These are phyloP conservation scores for Chelidonichthys spinosus DNA, from an alignment of 2,797 vertebrate species.

Conservation along the genomic window DNA sequence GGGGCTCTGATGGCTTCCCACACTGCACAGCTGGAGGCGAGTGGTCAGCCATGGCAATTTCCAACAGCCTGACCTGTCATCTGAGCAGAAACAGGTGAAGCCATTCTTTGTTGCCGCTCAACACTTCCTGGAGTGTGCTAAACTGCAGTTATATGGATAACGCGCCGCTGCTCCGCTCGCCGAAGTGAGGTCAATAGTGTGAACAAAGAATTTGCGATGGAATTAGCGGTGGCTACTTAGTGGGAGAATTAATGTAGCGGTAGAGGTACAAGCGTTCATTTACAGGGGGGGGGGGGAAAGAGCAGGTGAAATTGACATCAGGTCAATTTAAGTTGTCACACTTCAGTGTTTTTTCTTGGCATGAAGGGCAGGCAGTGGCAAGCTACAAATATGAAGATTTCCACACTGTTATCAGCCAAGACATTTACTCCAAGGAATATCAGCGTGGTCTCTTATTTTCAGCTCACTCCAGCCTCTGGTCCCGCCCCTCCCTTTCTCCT, in stretches of 20 bases:
- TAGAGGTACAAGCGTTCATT: slow-evolving; percentile 12
- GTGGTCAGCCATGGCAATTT: slow-evolving; percentile 40
- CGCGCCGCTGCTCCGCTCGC: slow-evolving; percentile 21
- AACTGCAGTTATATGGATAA: slow-evolving; percentile 49
- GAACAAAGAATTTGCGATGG: slow-evolving; percentile 42
- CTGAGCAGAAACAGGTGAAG: slow-evolving; percentile 46
- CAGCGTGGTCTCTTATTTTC: slow-evolving; percentile 38
- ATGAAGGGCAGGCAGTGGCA: slow-evolving; percentile 22
- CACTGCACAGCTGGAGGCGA: slow-evolving; percentile 53
- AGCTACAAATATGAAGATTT: slow-evolving; percentile 27
- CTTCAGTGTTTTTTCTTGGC: slow-evolving; percentile 1
- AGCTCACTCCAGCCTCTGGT: slow-evolving; percentile 29
- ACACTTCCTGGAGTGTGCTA: slow-evolving; percentile 42
- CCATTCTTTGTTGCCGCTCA: slow-evolving; percentile 31
- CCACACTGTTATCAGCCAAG: slow-evolving; percentile 29
- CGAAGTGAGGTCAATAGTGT: slow-evolving; percentile 44
- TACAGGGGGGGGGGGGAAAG: slow-evolving; percentile 9
- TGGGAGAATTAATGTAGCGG: slow-evolving; percentile 20
- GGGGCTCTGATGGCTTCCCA: slow-evolving; percentile 43
- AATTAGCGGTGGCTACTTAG: slow-evolving; percentile 40
- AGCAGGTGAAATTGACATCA: slow-evolving; percentile 11
- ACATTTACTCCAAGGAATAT: slow-evolving; percentile 53
- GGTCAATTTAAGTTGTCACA: slow-evolving; percentile 17
- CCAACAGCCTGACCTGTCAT: slow-evolving; percentile 51
- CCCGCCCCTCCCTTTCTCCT: slow-evolving; percentile 72